Percentiles rank a stretch among this genome's conserved stretches.
Conservation (phyloP, 2,113 vertebrate genomes). For the Oceanites oceanicus region DNA sequence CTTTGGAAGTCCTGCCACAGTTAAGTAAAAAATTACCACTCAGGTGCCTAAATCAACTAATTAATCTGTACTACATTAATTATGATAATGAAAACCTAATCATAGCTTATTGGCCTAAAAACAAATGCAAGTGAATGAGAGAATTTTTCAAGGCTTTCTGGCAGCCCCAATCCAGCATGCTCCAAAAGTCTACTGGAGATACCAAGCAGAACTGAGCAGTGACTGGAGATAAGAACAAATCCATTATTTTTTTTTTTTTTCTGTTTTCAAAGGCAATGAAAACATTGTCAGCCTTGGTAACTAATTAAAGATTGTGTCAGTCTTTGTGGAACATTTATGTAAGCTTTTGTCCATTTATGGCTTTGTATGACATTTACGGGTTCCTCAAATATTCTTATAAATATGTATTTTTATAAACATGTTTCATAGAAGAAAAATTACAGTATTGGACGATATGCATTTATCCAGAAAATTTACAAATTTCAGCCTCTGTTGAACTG, state of each 20-base stretch:
- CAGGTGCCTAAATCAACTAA: slow-evolving; percentile 35
- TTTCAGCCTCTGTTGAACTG: background rate
- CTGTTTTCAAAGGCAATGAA: background rate
- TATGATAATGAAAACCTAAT: slow-evolving; percentile 48
- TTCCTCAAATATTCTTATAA: background rate
- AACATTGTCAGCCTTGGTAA: background rate
- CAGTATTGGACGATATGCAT: background rate
- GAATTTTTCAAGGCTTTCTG: background rate
- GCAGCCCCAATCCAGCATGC: background rate
- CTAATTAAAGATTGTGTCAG: background rate
- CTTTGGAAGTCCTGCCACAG: background rate
- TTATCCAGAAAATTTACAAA: background rate
- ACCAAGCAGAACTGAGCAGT: background rate
- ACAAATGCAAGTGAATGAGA: background rate
- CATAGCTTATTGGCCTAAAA: background rate
- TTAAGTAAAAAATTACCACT: background rate
- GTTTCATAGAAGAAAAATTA: background rate
- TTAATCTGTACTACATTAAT: slow-evolving; percentile 18
- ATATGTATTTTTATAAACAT: background rate
- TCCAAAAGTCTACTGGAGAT: background rate
- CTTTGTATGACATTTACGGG: background rate
- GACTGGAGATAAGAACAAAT: background rate
- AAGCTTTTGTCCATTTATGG: background rate
- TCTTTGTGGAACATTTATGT: background rate
- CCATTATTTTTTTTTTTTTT: background rate